A percentile compares a stretch with the other conserved stretches of the same genome.
Conservation (phyloP, 2,888 invertebrate species). For the Lithophane semibrunnea region DNA sequence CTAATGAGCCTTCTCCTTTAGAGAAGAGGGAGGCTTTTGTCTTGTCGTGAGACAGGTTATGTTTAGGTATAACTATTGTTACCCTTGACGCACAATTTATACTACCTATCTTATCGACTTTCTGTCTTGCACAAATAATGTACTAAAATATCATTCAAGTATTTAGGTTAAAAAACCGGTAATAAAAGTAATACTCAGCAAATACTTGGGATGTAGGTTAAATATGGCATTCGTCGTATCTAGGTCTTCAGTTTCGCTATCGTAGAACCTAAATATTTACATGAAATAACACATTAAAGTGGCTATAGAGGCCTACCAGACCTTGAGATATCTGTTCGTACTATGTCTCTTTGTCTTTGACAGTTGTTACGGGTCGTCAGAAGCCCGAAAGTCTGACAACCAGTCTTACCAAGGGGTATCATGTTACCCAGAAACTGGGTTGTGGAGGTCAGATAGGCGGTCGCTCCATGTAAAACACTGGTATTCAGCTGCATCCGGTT, state of each 20-base stretch:
- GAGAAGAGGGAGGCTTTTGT: not conserved
- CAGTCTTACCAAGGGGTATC: too few species aligned
- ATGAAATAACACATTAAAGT: slow-evolving; percentile 19
- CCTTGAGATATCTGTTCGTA: not conserved
- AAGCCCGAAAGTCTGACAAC: too few species aligned
- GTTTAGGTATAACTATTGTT: not conserved
- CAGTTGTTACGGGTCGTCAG: too few species aligned
- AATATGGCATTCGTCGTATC: slow-evolving; percentile 41
- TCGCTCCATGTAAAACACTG: too few species aligned
- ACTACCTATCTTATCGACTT: slow-evolving; percentile 39
- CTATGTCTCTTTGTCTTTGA: not conserved
- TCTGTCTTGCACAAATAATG: slow-evolving; percentile 16
- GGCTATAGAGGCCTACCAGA: not conserved
- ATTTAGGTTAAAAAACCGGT: slow-evolving; percentile 29
- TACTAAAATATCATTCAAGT: slow-evolving; percentile 3
- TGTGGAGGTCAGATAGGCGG: too few species aligned
- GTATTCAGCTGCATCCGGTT: too few species aligned
- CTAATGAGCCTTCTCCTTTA: not conserved
- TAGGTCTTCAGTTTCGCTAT: slow-evolving; percentile 41
- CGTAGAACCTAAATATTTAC: slow-evolving; percentile 33
- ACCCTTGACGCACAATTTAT: not conserved
- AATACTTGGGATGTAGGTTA: slow-evolving; percentile 46
- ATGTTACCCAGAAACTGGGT: too few species aligned
- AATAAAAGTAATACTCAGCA: slow-evolving; percentile 47
- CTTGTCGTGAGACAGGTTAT: not conserved